Evolutionary conservation across 2,888 invertebrate genomes (phyloP).

Genomic region (Nephrotoma flavescens): DNA sequence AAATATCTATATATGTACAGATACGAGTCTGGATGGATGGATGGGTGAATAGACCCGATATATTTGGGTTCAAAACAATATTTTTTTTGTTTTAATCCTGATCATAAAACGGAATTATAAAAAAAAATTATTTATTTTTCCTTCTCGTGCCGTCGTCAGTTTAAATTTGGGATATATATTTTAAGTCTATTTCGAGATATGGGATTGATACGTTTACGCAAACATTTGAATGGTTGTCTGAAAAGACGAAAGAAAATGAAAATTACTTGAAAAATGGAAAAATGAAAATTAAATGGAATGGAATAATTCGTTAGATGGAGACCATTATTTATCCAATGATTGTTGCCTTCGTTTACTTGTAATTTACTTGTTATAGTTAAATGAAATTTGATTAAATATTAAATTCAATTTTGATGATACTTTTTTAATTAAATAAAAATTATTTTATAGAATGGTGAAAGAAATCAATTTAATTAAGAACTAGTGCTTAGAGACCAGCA

Average conservation of each 20-base stretch:
- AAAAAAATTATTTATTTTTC: neutral
- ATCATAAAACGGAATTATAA: neutral
- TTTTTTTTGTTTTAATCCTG: neutral
- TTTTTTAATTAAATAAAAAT: neutral
- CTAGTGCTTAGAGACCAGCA: no score
- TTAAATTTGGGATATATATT: neutral
- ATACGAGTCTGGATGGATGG: neutral
- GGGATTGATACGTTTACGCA: neutral
- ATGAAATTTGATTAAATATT: neutral
- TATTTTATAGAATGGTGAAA: no score
- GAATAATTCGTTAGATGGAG: neutral
- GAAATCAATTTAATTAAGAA: no score
- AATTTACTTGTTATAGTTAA: neutral
- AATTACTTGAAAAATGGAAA: neutral
- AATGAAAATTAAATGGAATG: neutral
- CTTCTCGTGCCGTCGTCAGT: neutral
- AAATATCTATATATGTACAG: neutral
- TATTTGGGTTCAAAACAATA: neutral
- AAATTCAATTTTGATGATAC: neutral
- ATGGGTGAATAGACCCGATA: neutral
- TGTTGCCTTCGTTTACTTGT: neutral
- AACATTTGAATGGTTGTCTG: neutral
- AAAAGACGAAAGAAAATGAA: neutral
- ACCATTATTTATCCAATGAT: neutral
- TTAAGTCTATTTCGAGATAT: neutral